These are phyloP conservation scores for Pterostichus madidus DNA, from an alignment of 2,888 invertebrate species.

Conservation along the genomic window DNA sequence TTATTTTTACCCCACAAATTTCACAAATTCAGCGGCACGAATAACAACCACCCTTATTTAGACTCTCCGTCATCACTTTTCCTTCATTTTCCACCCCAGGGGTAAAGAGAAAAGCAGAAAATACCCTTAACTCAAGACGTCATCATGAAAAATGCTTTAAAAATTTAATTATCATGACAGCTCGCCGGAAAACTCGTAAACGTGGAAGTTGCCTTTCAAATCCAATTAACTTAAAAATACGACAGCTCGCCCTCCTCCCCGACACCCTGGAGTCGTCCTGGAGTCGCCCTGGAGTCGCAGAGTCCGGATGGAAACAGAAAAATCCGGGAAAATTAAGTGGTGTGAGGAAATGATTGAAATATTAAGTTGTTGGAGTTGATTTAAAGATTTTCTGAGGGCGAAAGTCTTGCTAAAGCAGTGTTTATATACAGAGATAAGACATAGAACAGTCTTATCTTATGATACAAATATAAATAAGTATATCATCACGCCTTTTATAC, in stretches of 20 bases:
- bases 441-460: too few relatives aligned
- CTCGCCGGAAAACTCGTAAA: slow-evolving; percentile 42
- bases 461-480: too few relatives aligned
- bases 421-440: too few relatives aligned
- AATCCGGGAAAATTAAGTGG: not conserved
- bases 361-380: too few relatives aligned
- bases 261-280: not conserved
- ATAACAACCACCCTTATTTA: too few relatives aligned
- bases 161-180: slow-evolving; percentile 66
- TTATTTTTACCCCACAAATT: too few relatives aligned
- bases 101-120: not conserved
- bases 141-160: slow-evolving; percentile 60
- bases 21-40: too few relatives aligned
- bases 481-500: too few relatives aligned
- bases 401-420: too few relatives aligned
- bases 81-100: not conserved
- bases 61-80: not conserved
- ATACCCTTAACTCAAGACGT: not conserved
- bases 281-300: too few relatives aligned
- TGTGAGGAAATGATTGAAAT: too few relatives aligned
- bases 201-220: slow-evolving; percentile 62
- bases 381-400: too few relatives aligned
- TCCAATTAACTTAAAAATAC: slow-evolving; percentile 62
- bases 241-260: not conserved
- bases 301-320: not conserved